A percentile compares a stretch with the other conserved stretches of the same genome.
phyloP scores from a whole-genome alignment of 1,140 invertebrate species.

The Drosophila arizonae region DNA sequence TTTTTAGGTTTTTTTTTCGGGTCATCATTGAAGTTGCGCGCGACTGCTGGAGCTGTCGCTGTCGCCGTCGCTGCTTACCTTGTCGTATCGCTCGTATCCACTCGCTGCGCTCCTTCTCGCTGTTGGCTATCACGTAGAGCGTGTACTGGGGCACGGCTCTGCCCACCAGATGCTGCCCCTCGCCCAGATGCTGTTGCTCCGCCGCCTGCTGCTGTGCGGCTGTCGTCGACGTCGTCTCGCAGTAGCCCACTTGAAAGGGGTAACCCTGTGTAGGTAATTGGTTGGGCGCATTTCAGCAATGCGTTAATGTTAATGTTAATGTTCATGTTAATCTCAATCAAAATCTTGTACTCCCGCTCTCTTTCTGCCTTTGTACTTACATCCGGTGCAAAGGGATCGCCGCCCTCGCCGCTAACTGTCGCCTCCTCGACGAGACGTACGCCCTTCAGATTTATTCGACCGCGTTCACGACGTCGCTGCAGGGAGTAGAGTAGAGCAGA shows the following conservation, averaged over 20 bases:
- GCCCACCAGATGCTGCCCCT: constrained; percentile 68
- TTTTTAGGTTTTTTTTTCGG: constrained; percentile 33
- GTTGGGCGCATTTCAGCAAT: constrained; percentile 10
- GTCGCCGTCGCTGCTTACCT: constrained; percentile 84
- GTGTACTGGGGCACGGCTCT: constrained; percentile 87
- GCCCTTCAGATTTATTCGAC: constrained; percentile 88
- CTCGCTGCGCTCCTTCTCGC: constrained; percentile 88
- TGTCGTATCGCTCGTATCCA: constrained; percentile 91
- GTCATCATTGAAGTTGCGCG: constrained; percentile 32
- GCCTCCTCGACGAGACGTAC: constrained; percentile 91
- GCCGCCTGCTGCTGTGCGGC: constrained; percentile 32
- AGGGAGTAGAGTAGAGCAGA: constrained; percentile 40
- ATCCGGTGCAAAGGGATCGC: constrained; percentile 82
- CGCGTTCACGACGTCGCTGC: constrained; percentile 90
- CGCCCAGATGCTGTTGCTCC: constrained; percentile 38
- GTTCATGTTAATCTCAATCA: constrained; percentile 56
- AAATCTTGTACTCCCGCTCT: constrained; percentile 10
- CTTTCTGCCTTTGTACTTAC: constrained; percentile 61
- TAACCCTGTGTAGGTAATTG: constrained; percentile 83
- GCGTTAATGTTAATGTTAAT: constrained; percentile 35
- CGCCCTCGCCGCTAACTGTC: constrained; percentile 84
- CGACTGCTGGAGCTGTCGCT: neutral
- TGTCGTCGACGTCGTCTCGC: constrained; percentile 82
- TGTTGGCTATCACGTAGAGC: constrained; percentile 89
- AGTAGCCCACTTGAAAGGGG: constrained; percentile 90